Evolutionary conservation across 2,113 vertebrate species (phyloP).

Genomic region (Sapayoa aenigma): DNA sequence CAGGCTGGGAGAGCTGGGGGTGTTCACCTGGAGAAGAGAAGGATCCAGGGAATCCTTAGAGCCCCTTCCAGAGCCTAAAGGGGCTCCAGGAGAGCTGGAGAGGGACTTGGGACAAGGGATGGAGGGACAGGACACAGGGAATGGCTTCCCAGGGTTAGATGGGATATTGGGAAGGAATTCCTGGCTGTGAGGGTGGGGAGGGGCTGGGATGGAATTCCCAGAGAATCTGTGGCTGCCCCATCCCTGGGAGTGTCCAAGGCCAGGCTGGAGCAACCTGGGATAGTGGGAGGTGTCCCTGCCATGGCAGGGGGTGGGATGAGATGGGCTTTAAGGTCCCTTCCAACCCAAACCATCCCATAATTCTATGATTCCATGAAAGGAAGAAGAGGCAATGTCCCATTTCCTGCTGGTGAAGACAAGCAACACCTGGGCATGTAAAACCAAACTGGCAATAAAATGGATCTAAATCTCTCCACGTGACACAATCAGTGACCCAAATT

Average conservation of each 20-base stretch:
- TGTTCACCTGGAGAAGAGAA: background rate
- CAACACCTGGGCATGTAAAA: background rate
- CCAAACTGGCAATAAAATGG: background rate
- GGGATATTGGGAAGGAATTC: background rate
- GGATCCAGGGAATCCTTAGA: background rate
- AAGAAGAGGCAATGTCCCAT: background rate
- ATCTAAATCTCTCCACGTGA: rapidly evolving
- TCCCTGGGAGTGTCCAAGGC: background rate
- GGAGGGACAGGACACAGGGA: too few relatives aligned
- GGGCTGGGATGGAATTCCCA: background rate
- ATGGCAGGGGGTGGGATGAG: rapidly evolving
- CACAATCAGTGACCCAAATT: too few relatives aligned
- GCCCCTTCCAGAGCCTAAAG: background rate
- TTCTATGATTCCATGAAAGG: background rate
- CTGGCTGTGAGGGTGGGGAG: rapidly evolving
- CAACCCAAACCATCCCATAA: background rate
- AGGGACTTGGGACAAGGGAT: too few relatives aligned
- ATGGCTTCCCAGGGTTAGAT: too few relatives aligned
- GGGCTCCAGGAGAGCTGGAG: background rate
- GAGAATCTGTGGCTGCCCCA: background rate
- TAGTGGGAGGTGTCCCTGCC: background rate
- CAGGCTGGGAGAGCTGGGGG: background rate
- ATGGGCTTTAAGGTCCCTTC: rapidly evolving
- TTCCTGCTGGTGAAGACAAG: background rate
- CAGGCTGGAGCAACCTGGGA: background rate